Evolutionary conservation across 1,140 invertebrate genomes (phyloP).

Genomic region (Habropoda laboriosa): DNA sequence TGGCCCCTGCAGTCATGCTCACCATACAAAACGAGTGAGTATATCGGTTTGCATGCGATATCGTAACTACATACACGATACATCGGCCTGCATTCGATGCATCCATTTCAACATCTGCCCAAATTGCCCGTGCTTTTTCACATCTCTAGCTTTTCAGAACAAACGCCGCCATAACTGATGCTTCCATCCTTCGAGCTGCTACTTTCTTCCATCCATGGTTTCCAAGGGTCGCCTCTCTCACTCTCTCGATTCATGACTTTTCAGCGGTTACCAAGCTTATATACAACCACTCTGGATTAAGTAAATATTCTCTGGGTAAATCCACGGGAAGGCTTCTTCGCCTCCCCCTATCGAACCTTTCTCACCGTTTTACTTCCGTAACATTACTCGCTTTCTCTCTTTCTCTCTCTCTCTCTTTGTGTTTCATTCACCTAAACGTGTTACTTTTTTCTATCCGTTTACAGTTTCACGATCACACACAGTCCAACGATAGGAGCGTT

Average conservation of each 20-base stretch:
- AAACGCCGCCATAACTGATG: background rate
- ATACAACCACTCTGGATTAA: background rate
- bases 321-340: background rate
- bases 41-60: constrained; percentile 51
- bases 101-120: background rate
- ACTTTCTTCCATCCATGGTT: background rate
- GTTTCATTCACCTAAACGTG: background rate
- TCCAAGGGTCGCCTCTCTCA: background rate
- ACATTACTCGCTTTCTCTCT: background rate
- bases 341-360: background rate
- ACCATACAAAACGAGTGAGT: constrained; percentile 71
- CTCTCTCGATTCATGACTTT: constrained; percentile 26
- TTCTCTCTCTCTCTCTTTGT: background rate
- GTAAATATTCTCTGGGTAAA: background rate
- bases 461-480: too few relatives aligned
- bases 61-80: background rate
- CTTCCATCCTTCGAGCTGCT: constrained; percentile 10
- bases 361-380: background rate
- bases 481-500: background rate
- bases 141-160: constrained; percentile 12
- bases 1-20: constrained; percentile 64
- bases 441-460: background rate
- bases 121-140: background rate
- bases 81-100: constrained; percentile 7
- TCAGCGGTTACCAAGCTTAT: constrained; percentile 20